These are phyloP conservation scores for Diplazon laetatorius DNA, from an alignment of 2,888 invertebrate species.

Conservation along the genomic window DNA sequence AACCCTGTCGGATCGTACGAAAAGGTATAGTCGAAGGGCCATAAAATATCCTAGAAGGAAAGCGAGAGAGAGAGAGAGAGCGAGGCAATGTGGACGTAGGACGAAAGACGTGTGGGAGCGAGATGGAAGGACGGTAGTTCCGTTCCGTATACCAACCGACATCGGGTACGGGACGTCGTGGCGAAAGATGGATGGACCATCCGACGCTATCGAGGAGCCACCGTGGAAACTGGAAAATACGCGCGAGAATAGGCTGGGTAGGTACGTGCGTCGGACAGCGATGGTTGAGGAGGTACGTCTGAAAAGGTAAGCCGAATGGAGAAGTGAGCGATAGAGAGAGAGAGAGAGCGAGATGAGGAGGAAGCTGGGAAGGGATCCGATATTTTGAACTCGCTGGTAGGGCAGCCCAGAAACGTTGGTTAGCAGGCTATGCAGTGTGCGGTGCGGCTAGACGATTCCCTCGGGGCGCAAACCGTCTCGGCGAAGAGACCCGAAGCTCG, in stretches of 20 bases:
- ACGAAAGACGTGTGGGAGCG: background rate
- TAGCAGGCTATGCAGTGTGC: conserved; percentile 25
- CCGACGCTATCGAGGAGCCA: conserved; percentile 20
- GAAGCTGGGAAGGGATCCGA: conserved; percentile 5
- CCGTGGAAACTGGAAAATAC: conserved; percentile 18
- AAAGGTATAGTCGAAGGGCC: conserved; percentile 7
- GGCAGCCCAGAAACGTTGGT: conserved; percentile 16
- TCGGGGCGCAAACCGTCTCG: conserved; percentile 39
- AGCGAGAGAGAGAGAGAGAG: conserved; percentile 11
- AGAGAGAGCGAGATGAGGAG: background rate
- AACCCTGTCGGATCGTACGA: conserved; percentile 16
- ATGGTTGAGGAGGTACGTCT: conserved; percentile 36
- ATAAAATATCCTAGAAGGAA: conserved; percentile 14
- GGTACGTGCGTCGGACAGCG: conserved; percentile 26
- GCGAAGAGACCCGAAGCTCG: conserved; percentile 17
- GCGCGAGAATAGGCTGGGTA: background rate
- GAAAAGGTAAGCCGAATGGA: no score
- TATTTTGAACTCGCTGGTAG: conserved; percentile 34
- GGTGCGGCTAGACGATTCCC: conserved; percentile 37
- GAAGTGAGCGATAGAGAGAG: background rate
- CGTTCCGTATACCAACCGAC: conserved; percentile 4
- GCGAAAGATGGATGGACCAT: conserved; percentile 53
- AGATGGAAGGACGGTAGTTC: background rate
- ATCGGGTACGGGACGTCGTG: conserved; percentile 24
- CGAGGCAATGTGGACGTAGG: background rate